A percentile compares a stretch with the other conserved stretches of the same genome.
These are phyloP conservation scores for Drosophila pectinifera DNA, from an alignment of 1,140 invertebrate species.

Conservation along the genomic window DNA sequence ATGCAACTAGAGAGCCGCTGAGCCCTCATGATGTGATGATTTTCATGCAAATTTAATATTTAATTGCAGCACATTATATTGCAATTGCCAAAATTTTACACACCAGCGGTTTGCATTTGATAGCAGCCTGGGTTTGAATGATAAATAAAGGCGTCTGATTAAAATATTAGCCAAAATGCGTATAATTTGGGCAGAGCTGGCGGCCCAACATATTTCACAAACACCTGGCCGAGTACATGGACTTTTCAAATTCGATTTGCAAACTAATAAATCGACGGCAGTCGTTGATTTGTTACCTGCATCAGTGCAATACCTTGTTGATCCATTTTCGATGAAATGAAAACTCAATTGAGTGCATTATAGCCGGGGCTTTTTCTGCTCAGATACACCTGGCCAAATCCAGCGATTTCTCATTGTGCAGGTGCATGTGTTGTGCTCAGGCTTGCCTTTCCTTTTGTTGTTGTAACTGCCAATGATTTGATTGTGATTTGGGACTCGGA, in stretches of 20 bases:
- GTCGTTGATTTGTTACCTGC: slow-evolving; percentile 48
- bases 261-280: slow-evolving; percentile 62
- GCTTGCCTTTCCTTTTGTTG: slow-evolving; percentile 2
- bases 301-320: slow-evolving; percentile 26
- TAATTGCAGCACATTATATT: slow-evolving; percentile 33
- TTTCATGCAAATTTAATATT: slow-evolving; percentile 52
- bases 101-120: slow-evolving; percentile 44
- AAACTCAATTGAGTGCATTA: slow-evolving; percentile 80
- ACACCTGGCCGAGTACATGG: slow-evolving; percentile 18
- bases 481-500: slow-evolving; percentile 58
- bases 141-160: slow-evolving; percentile 33
- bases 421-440: slow-evolving; percentile 42
- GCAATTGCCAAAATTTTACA: slow-evolving; percentile 45
- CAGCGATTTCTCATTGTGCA: slow-evolving; percentile 50
- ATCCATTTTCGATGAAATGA: slow-evolving; percentile 44
- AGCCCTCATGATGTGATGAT: not conserved
- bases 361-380: slow-evolving; percentile 24
- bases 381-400: slow-evolving; percentile 39
- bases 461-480: slow-evolving; percentile 45
- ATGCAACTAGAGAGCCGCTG: slow-evolving; percentile 16
- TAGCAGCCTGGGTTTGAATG: slow-evolving; percentile 25
- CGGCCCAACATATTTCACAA: slow-evolving; percentile 10
- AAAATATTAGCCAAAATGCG: slow-evolving; percentile 25
- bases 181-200: slow-evolving; percentile 9
- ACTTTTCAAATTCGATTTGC: slow-evolving; percentile 49